A percentile compares a stretch with the other conserved stretches of the same genome.
Evolutionary conservation across 2,888 invertebrate genomes (phyloP).

Genomic region (Nowickia ferox): DNA sequence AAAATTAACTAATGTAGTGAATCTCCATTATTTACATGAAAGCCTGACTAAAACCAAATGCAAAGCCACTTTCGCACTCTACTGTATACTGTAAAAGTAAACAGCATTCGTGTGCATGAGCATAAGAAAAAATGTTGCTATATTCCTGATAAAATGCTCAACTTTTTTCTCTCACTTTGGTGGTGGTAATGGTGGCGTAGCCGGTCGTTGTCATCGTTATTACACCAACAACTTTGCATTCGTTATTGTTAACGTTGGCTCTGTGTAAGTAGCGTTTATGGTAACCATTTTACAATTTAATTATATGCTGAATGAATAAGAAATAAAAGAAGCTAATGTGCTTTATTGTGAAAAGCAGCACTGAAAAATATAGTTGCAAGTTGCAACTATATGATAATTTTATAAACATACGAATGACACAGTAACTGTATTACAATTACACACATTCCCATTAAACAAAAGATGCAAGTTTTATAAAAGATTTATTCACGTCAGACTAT

Average conservation of each 20-base stretch:
- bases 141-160: background rate
- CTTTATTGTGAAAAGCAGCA: conserved; percentile 12
- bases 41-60: no score
- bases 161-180: background rate
- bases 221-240: conserved; percentile 5
- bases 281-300: conserved; percentile 67
- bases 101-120: no score
- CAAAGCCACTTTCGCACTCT: background rate
- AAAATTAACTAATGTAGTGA: no score
- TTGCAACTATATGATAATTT: background rate
- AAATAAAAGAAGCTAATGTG: conserved; percentile 66
- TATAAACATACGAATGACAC: background rate
- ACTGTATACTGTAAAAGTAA: no score
- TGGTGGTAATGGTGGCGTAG: no score
- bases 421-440: background rate
- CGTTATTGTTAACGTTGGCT: conserved; percentile 4
- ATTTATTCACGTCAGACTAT: conserved; percentile 16
- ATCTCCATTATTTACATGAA: no score
- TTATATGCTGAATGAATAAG: conserved; percentile 69
- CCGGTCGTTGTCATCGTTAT: conserved; percentile 13
- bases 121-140: no score
- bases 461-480: conserved; percentile 20
- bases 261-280: conserved; percentile 28
- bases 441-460: conserved; percentile 3
- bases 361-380: conserved; percentile 15